A percentile compares a stretch with the other conserved stretches of the same genome.
Evolutionary conservation across 2,888 invertebrate genomes (phyloP).

Genomic region (Dolichomitus sp.): DNA sequence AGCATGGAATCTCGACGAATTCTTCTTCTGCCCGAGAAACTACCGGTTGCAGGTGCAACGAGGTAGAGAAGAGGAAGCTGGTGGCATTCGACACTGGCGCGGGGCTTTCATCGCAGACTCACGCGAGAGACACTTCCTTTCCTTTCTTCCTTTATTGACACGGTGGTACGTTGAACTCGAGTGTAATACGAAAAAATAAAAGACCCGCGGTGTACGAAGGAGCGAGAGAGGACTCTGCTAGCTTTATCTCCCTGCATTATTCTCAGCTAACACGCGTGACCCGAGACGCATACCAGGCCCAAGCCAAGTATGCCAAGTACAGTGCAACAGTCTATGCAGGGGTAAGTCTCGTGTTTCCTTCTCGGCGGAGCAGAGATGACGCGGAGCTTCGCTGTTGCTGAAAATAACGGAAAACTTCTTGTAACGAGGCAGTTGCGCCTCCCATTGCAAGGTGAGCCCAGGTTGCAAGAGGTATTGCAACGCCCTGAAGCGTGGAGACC

Average conservation of each 20-base stretch:
- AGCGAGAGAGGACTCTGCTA: conserved; percentile 58
- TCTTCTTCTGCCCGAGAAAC: conserved; percentile 59
- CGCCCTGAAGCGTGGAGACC: not conserved
- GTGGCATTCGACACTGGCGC: conserved; percentile 46
- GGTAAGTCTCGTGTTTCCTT: conserved; percentile 58
- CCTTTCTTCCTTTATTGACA: conserved; percentile 17
- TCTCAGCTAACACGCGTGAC: conserved; percentile 80
- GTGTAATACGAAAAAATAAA: conserved; percentile 42
- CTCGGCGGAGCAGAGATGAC: conserved; percentile 58
- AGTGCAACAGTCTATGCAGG: conserved; percentile 42
- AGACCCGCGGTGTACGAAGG: conserved; percentile 52
- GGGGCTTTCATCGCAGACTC: conserved; percentile 56
- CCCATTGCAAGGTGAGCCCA: conserved; percentile 44
- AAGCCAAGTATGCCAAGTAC: conserved; percentile 34
- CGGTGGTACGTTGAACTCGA: conserved; percentile 52
- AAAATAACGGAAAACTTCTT: conserved; percentile 63
- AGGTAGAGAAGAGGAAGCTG: not conserved
- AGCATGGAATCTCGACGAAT: conserved; percentile 68
- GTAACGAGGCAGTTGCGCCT: conserved; percentile 57
- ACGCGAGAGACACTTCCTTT: conserved; percentile 48
- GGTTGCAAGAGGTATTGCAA: conserved; percentile 3
- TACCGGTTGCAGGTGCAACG: conserved; percentile 31
- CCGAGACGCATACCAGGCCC: conserved; percentile 75
- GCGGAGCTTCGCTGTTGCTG: conserved; percentile 25
- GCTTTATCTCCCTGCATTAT: conserved; percentile 77